Evolutionary conservation across 1,140 invertebrate genomes (phyloP).

Genomic region (Panagrolaimus sp.): DNA sequence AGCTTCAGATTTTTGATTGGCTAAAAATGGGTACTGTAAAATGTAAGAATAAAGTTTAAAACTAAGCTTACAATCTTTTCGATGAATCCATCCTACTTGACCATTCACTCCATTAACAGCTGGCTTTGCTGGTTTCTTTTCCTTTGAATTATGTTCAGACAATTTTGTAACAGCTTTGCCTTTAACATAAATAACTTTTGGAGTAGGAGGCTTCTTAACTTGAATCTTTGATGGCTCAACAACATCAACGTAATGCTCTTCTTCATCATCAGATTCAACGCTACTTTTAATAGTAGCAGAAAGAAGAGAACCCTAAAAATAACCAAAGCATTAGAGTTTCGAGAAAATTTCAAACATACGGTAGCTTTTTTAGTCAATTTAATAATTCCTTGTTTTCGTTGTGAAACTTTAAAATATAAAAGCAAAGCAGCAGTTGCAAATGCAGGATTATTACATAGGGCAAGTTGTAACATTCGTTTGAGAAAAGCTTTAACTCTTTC

Average conservation of each 20-base stretch:
- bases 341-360: slow-evolving; percentile 19
- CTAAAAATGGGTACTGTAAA: too few species aligned
- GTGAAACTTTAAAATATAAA: slow-evolving; percentile 70
- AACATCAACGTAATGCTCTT: slow-evolving; percentile 59
- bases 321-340: too few species aligned
- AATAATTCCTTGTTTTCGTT: slow-evolving; percentile 53
- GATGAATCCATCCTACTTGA: too few species aligned
- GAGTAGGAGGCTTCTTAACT: neutral
- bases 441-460: slow-evolving; percentile 62
- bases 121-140: too few species aligned
- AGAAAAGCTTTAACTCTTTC: too few species aligned
- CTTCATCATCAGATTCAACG: slow-evolving; percentile 58
- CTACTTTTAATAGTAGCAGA: neutral
- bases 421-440: slow-evolving; percentile 72
- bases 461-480: too few species aligned
- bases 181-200: slow-evolving; percentile 28
- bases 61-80: too few species aligned
- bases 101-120: too few species aligned
- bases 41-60: too few species aligned
- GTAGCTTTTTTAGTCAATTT: slow-evolving; percentile 19
- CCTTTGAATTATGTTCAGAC: too few species aligned
- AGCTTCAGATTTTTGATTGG: too few species aligned
- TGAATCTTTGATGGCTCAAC: neutral
- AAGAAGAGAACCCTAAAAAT: too few species aligned
- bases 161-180: slow-evolving; percentile 28